phyloP scores from a whole-genome alignment of 1,140 invertebrate genomes.

The Apolygus lucorum region DNA sequence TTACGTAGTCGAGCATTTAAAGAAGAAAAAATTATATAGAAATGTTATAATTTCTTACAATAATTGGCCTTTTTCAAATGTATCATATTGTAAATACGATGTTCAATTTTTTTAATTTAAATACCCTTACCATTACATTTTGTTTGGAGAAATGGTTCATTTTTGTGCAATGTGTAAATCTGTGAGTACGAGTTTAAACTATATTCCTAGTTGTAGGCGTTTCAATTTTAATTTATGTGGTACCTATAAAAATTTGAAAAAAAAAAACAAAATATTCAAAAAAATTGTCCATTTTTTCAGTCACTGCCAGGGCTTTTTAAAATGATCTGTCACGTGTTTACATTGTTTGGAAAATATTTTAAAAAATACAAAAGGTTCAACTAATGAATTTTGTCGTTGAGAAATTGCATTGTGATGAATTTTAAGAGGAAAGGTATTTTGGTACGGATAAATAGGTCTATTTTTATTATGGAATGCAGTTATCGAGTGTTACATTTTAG shows the following conservation, averaged over 20 bases:
- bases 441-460: constrained; percentile 28
- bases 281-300: constrained; percentile 26
- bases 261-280: constrained; percentile 13
- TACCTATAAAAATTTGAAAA: constrained; percentile 12
- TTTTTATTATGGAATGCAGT: constrained; percentile 21
- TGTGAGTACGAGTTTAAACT: background rate
- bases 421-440: constrained; percentile 29
- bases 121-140: background rate
- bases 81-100: constrained; percentile 10
- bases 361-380: background rate
- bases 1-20: constrained; percentile 25
- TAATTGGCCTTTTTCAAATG: constrained; percentile 25
- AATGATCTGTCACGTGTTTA: background rate
- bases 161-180: constrained; percentile 12
- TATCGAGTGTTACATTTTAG: background rate
- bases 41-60: constrained; percentile 17
- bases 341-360: background rate
- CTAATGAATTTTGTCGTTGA: too few species aligned
- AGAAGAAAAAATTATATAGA: constrained; percentile 19
- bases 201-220: background rate
- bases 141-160: constrained; percentile 16
- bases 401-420: constrained; percentile 28
- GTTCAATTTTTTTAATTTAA: background rate
- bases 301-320: constrained; percentile 26
- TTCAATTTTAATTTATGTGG: background rate